Evolutionary conservation across 2,888 invertebrate species (phyloP).

Genomic region (Cheilosia grossa): DNA sequence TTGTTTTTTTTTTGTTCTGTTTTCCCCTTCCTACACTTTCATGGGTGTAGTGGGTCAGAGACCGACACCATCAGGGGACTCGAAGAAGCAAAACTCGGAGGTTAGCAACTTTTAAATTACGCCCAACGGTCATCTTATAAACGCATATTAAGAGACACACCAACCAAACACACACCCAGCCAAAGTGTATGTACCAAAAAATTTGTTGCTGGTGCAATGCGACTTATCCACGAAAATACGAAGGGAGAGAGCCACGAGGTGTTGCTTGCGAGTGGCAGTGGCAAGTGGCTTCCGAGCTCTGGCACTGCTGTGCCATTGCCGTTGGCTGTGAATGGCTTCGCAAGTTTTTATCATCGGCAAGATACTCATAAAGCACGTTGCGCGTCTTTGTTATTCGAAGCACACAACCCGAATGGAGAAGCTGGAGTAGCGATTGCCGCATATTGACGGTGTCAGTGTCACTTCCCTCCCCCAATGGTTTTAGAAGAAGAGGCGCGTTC

Average conservation of each 20-base stretch:
- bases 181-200: conserved; percentile 22
- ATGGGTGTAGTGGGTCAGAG: neutral
- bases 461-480: neutral
- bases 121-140: conserved; percentile 71
- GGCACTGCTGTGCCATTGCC: conserved; percentile 44
- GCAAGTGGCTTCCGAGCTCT: conserved; percentile 24
- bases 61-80: conserved; percentile 11
- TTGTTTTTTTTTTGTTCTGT: neutral
- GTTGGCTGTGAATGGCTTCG: conserved; percentile 48
- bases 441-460: neutral
- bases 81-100: conserved; percentile 33
- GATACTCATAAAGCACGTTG: conserved; percentile 63
- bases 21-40: neutral
- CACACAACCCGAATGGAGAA: conserved; percentile 26
- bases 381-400: conserved; percentile 64
- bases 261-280: conserved; percentile 21
- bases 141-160: conserved; percentile 60
- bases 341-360: conserved; percentile 70
- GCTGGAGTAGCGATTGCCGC: neutral
- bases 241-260: neutral
- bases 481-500: neutral
- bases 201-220: conserved; percentile 54
- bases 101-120: conserved; percentile 69
- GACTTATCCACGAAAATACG: conserved; percentile 38
- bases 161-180: conserved; percentile 3